phyloP scores from a whole-genome alignment of 1,140 invertebrate species.

The Gonioctena quinquepunctata region DNA sequence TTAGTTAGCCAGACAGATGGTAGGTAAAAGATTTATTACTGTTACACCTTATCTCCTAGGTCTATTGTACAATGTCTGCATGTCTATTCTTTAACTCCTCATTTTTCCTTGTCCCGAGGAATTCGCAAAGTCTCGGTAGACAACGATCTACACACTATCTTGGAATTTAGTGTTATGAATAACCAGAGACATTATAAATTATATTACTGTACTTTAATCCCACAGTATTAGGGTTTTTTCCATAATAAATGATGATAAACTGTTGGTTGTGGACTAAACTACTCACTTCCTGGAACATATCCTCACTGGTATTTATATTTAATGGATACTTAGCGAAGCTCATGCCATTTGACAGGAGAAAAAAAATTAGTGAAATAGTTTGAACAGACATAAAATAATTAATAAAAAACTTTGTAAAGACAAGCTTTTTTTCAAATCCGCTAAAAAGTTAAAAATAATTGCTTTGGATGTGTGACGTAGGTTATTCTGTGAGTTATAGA shows the following conservation, averaged over 20 bases:
- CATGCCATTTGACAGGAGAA: no score
- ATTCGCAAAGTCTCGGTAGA: background rate
- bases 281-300: background rate
- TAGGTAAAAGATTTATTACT: background rate
- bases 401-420: no score
- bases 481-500: no score
- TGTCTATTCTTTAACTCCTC: background rate
- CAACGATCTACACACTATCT: constrained; percentile 1
- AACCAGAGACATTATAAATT: background rate
- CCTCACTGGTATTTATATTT: background rate
- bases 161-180: constrained; percentile 2
- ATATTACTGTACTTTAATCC: constrained; percentile 9
- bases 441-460: no score
- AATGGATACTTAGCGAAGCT: no score
- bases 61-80: background rate
- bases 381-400: no score
- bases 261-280: background rate
- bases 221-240: background rate
- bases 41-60: background rate
- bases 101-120: background rate
- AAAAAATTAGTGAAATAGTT: no score
- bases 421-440: no score
- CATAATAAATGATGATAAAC: background rate
- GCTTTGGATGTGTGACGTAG: no score
- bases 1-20: constrained; percentile 5